Percentiles rank a stretch among this genome's conserved stretches.
Evolutionary conservation across 2,888 invertebrate species (phyloP).

Genomic region (Lobophora halterata): DNA sequence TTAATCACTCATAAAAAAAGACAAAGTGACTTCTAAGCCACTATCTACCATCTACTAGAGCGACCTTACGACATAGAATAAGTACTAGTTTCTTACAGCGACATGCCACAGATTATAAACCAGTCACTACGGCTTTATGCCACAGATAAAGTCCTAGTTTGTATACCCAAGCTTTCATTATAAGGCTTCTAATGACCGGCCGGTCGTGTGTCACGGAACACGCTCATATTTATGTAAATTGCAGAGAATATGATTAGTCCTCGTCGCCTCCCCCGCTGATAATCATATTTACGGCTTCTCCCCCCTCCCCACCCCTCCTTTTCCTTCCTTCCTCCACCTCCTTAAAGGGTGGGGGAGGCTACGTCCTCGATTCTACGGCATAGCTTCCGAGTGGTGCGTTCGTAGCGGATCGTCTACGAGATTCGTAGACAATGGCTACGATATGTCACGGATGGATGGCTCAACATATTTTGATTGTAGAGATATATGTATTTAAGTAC

Average conservation of each 20-base stretch:
- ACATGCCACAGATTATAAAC: neutral
- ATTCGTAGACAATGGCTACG: constrained; percentile 28
- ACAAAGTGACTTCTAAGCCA: constrained; percentile 64
- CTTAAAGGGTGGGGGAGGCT: constrained; percentile 22
- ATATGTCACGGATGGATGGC: too few species aligned
- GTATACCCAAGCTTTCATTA: constrained; percentile 25
- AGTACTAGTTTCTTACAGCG: neutral
- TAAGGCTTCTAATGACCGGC: constrained; percentile 55
- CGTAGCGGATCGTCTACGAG: constrained; percentile 25
- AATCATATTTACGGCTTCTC: constrained; percentile 77
- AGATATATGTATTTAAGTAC: too few species aligned
- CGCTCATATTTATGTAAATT: constrained; percentile 81
- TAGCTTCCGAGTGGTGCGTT: constrained; percentile 18
- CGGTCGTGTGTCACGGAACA: constrained; percentile 75
- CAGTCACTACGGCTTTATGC: constrained; percentile 9
- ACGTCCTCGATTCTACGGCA: constrained; percentile 42
- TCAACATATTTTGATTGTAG: too few species aligned
- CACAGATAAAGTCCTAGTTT: constrained; percentile 4
- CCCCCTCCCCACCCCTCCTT: constrained; percentile 34
- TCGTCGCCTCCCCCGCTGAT: constrained; percentile 77
- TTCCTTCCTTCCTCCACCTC: constrained; percentile 39
- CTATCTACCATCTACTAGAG: constrained; percentile 57
- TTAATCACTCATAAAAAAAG: constrained; percentile 80
- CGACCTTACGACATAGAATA: too few species aligned
- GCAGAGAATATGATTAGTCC: constrained; percentile 79